Base-by-base conservation (phyloP, 2,797 vertebrate species). In the Cynodonichthys magdalenae region DNA sequence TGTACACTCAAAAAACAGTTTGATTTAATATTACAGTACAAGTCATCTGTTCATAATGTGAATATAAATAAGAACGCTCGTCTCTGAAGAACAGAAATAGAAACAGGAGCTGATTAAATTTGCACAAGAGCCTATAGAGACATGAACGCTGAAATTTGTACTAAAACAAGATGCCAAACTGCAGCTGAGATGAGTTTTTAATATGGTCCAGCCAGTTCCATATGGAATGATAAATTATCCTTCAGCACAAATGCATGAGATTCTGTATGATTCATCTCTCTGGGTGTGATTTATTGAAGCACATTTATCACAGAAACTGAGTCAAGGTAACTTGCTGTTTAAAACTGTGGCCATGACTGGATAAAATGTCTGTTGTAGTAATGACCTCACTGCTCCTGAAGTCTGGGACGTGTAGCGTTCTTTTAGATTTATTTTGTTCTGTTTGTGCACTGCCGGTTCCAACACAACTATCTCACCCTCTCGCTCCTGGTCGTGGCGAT, bases 391-490 rank as follows among this genome's bases (percentile, higher is more conserved):
- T 59, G 42, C 66, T 85, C 63, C 57, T 68, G 63, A 53, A 54
- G 54, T 77, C 45, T 76, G 64, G 75, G 64, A 75, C 60, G 65
- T 65, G 61, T 54, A 63, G 77, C 70, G 73, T 60, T 72, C 66
- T 70, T 80, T 68, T 24, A 24, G 24, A 24, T 75, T 53, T 27
- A 18, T 46, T 15, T 15, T 46, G n/a, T 50, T 10, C 70, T 73
- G 80, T 81, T 69, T 80, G 72, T 81, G 81, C 90, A 90, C 92
- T 90, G 86, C 88, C 87, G 76, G 77, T 66, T 74, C 77, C 62
- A 54, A 78, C 83, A 89, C 86, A 77, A 36, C 49, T 54, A 34
- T 74, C 63, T 82, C 74, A 46, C 63, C 71, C 66, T 78, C 58
- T 55, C 66, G 75, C 71, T 78, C 70, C 78, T 75, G 50, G 66